A percentile compares a stretch with the other conserved stretches of the same genome.
These are phyloP conservation scores for Alouatta palliata DNA, from an alignment of 2,113 vertebrate species.

Conservation along the genomic window DNA sequence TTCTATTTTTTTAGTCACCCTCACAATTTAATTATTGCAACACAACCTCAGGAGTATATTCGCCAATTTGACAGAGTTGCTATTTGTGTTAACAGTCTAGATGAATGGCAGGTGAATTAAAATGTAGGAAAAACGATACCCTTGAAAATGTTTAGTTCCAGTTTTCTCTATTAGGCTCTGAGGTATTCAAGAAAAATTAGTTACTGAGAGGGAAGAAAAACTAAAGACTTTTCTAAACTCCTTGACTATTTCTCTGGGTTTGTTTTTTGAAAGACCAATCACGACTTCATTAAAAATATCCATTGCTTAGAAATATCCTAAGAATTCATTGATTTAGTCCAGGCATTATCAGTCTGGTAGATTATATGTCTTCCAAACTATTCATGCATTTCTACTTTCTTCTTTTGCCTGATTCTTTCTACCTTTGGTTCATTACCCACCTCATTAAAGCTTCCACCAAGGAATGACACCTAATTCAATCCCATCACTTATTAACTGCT, in stretches of 20 bases:
- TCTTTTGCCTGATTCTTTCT: constrained; percentile 41
- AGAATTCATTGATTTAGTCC: neutral
- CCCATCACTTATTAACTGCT: neutral
- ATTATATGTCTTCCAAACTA: constrained; percentile 22
- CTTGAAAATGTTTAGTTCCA: constrained; percentile 17
- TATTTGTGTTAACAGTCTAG: constrained; percentile 33
- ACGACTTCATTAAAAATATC: neutral
- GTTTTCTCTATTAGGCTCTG: neutral
- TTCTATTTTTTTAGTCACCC: neutral
- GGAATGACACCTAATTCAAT: constrained; percentile 29
- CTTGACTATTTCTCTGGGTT: neutral
- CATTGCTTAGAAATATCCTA: constrained; percentile 2
- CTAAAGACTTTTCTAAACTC: constrained; percentile 8
- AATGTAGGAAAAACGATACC: constrained; percentile 31
- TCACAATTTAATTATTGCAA: neutral
- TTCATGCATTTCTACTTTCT: neutral
- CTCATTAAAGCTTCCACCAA: constrained; percentile 66
- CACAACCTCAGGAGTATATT: neutral
- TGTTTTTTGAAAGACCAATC: neutral
- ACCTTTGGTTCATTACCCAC: constrained; percentile 51
- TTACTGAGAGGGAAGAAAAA: neutral
- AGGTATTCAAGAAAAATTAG: neutral
- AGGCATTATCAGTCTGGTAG: neutral
- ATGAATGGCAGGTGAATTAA: constrained; percentile 24
- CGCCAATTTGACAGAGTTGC: neutral